Evolutionary conservation across 2,113 vertebrate genomes (phyloP), one percentile per base, ranked within the genome.

Genomic region (Brachypodius melanocephalos): DNA sequence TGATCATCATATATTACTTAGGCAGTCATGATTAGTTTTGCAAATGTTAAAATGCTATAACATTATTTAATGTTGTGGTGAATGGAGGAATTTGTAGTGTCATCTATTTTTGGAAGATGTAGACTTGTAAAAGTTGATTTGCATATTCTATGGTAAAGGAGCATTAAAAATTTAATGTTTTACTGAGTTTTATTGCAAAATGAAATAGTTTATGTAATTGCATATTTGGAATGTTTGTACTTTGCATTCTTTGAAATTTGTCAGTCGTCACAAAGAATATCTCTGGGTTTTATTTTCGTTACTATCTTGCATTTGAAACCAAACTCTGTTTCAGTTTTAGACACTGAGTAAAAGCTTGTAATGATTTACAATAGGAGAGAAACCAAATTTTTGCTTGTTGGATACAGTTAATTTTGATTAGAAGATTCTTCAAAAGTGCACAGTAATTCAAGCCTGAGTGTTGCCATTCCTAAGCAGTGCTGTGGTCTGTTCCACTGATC

Each of bases 71-170:
- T 68, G 76, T 73, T 87, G 45, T 74, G 58, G 48, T 62, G 83
- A 96, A 98, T 96, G 45, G 15, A 77, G 96, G 84, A 97, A 95
- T 97, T 94, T 94, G 51, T 86, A 96, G 79, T 97, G 97, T 95
- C 96, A 97, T 97, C 97, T 98, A 97, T 97, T 94, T 96, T 62
- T 90, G 71, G 68, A 89, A 94, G 78, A 85, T 78, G 20, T 57
- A 93, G 82, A 80, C 78, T 63, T 94, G 65, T 85, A 95, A 51
- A 38, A 14, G 28, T 48, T 85, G 80, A 84, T 88, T 90, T 91
- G 73, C 77, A 92, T 79, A 61, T 77, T 88, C 51, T 84, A 31
- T 71, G 62, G 55, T 69, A 90, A 91, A 86, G 51, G 17, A 71
- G n/a, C 81, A 84, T 93, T 88, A 93, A 93, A 93, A 93, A 85